Conservation (phyloP, 2,888 invertebrate genomes). For the Agrotis puta region DNA sequence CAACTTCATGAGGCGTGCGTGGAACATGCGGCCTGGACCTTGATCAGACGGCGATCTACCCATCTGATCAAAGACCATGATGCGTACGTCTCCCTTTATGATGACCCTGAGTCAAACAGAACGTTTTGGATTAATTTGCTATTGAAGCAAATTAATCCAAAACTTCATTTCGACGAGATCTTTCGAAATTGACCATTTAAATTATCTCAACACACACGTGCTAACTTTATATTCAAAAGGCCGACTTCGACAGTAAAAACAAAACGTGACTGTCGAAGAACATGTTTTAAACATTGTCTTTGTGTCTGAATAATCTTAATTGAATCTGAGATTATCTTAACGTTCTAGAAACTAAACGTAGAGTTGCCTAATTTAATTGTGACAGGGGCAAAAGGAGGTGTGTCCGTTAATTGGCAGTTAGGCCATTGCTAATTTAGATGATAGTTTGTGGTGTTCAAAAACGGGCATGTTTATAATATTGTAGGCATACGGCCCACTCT, state of each 20-base stretch:
- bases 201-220: conserved; percentile 51
- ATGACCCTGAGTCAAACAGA: not conserved
- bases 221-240: conserved; percentile 58
- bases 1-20: too few species aligned
- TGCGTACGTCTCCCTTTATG: too few species aligned
- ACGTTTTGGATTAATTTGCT: not conserved
- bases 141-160: not conserved
- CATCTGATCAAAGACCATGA: too few species aligned
- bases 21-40: too few species aligned
- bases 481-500: not conserved
- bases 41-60: too few species aligned
- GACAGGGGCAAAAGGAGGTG: not conserved
- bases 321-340: conserved; percentile 51
- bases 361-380: not conserved
- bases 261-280: conserved; percentile 57
- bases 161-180: not conserved
- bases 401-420: not conserved
- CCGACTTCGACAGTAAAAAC: conserved; percentile 42
- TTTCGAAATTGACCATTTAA: conserved; percentile 37
- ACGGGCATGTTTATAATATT: too few species aligned
- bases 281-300: conserved; percentile 49
- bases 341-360: conserved; percentile 34
- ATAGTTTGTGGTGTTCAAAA: not conserved
- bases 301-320: conserved; percentile 53
- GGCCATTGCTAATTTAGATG: too few species aligned